Evolutionary conservation across 2,888 invertebrate genomes (phyloP).

Genomic region (Andrena camellia): DNA sequence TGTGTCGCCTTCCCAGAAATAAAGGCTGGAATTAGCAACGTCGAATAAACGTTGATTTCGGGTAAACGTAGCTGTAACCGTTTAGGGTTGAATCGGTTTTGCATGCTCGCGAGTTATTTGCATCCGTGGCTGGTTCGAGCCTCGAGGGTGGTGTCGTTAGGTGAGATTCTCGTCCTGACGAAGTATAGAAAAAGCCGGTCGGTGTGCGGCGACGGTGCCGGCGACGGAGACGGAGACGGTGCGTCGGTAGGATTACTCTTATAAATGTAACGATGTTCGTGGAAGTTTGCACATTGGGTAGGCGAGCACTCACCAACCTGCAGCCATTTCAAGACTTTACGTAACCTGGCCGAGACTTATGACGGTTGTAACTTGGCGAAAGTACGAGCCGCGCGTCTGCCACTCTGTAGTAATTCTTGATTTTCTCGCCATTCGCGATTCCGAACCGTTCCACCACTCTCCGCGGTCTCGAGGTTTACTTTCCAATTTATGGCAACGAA

Average conservation of each 20-base stretch:
- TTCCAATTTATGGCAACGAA: neutral
- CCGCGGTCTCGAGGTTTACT: neutral
- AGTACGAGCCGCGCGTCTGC: conserved; percentile 16
- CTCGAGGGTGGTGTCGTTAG: conserved; percentile 44
- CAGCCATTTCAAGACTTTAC: conserved; percentile 38
- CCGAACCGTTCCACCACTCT: neutral
- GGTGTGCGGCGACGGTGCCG: neutral
- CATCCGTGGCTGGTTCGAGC: conserved; percentile 7
- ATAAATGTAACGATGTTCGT: conserved; percentile 43
- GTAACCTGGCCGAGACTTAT: conserved; percentile 49
- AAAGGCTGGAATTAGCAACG: neutral
- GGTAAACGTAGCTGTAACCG: neutral
- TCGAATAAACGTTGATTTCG: conserved; percentile 19
- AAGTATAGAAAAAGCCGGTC: conserved; percentile 35
- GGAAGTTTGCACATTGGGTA: conserved; percentile 53
- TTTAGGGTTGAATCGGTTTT: neutral
- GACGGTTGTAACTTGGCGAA: conserved; percentile 48
- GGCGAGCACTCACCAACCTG: conserved; percentile 26
- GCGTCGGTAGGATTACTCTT: conserved; percentile 43
- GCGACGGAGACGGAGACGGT: too few species aligned
- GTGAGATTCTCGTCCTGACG: conserved; percentile 42
- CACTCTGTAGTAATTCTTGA: conserved; percentile 31
- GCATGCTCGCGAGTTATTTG: conserved; percentile 11
- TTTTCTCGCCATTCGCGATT: conserved; percentile 41
- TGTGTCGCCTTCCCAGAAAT: neutral